phyloP scores from a whole-genome alignment of 1,140 invertebrate species.

The Acromyrmex charruanus region DNA sequence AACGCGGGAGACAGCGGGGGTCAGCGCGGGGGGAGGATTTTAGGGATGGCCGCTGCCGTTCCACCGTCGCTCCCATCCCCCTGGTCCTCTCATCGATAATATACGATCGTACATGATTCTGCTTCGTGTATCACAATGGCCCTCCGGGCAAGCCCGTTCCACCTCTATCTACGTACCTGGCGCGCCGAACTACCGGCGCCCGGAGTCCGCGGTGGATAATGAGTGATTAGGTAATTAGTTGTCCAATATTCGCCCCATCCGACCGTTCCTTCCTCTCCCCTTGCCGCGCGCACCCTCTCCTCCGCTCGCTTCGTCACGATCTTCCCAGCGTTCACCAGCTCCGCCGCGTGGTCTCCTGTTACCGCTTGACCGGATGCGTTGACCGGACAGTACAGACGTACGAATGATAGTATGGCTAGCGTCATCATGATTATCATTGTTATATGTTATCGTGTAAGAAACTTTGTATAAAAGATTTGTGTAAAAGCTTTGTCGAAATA shows the following conservation, averaged over 20 bases:
- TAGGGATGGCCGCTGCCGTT: conserved; percentile 54
- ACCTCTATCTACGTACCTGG: conserved; percentile 67
- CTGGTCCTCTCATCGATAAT: conserved; percentile 73
- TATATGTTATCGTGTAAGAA: not conserved
- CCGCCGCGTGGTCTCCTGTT: conserved; percentile 49
- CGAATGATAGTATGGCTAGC: not conserved
- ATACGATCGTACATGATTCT: conserved; percentile 79
- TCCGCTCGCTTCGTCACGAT: conserved; percentile 31
- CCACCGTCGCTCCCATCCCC: not conserved
- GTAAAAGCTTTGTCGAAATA: too few relatives aligned
- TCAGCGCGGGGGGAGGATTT: conserved; percentile 11
- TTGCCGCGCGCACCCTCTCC: not conserved
- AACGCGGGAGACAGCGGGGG: conserved; percentile 5
- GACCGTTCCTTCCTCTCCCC: conserved; percentile 11
- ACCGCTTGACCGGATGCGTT: conserved; percentile 58
- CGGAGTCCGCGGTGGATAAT: conserved; percentile 78
- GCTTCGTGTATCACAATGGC: conserved; percentile 78
- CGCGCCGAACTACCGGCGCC: conserved; percentile 73
- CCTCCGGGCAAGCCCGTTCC: conserved; percentile 77
- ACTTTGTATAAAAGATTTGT: too few relatives aligned
- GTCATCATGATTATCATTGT: too few relatives aligned
- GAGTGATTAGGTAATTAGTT: conserved; percentile 82
- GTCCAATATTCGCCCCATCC: conserved; percentile 78
- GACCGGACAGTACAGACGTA: conserved; percentile 51
- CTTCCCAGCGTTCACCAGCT: conserved; percentile 33